Evolutionary conservation across 2,113 vertebrate genomes (phyloP), one percentile per base, ranked within the genome.

Genomic region (Gracilinanus agilis): DNA sequence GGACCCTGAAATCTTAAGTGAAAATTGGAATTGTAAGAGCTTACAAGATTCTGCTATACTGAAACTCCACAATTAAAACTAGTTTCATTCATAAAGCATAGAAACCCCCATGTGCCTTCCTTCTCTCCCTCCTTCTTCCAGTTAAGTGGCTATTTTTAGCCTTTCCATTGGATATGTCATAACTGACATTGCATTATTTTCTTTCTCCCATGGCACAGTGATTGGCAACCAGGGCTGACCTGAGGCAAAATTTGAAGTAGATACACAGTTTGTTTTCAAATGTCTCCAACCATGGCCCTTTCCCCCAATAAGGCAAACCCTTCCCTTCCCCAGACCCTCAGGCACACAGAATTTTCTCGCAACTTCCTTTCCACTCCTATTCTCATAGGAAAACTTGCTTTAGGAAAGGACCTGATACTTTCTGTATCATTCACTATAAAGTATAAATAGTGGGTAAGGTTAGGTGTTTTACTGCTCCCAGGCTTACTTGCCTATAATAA

Each of bases 341-440:
- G 67, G 67, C 34, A 83, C 7, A 83, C 40, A n/a, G 67, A 19
- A 83, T 83, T 83, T 40, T 83, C 67, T 40, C 40, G 67, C 67
- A 83, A 40, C 40, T 16, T 83, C 67, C 67, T 83, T 40, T 83
- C 67, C 67, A 34, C n/a, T 83, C n/a, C 67, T 23, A 83, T 83
- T 83, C n/a, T 7, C n/a, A 83, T 83, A 83, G 67, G 67, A 83
- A 83, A 83, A 83, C 67, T 83, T 83, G 67, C 67, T 83, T 83
- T 40, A 40, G 67, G 67, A 83, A 40, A 83, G 67, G 67, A 40
- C 16, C 6, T 40, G 67, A 83, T 21, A 6, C 67, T 40, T 83
- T 83, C 67, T 83, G n/a, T 40, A 40, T 40, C n/a, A 83, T 83
- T 83, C n/a, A 40, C 34, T 83, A 16, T 40, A 21, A 83, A 83